Evolutionary conservation across 2,888 invertebrate genomes (phyloP), one percentile per base, ranked within the genome.

Genomic region (Spicauda simplicius): DNA sequence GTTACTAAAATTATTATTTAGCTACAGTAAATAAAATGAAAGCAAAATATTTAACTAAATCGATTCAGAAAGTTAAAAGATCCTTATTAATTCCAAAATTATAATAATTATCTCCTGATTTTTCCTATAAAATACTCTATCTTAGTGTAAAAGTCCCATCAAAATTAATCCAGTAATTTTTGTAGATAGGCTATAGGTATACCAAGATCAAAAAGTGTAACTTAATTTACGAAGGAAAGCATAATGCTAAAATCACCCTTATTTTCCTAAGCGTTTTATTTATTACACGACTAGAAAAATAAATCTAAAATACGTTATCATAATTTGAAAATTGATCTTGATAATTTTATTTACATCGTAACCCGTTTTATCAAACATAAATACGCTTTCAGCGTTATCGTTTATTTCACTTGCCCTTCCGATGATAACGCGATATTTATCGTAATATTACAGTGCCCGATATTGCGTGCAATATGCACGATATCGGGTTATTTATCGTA

Each of bases 311-410:
- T 70, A 70, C 55, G 53, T 64, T 77, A 69, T 70, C 75, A 73
- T 74, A 73, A 74, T 72, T 73, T 74, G 71, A 73, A 73, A 77
- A 75, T 71, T 71, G 70, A 70, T 77, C 68, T 74, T 75, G 74
- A 77, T 78, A 74, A 66, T 71, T 72, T 76, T 74, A 75, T 70
- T 73, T 72, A 72, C 68, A 69, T 68, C 71, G 61, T 71, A 72
- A 72, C 74, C 74, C 70, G 69, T 5, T 69, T 37, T 70, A 67
- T 69, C 71, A 71, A 59, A 67, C 67, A 67, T 57, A 67, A 67
- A 61, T 62, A 67, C 50, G 50, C 67, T 67, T 67, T 61, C 67
- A 66, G 54, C 55, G 66, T 66, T 66, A 60, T 66, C 66, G 60
- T 66, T 66, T 66, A 66, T 66, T 66, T 66, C 60, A 66, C 59